Conservation (phyloP, 2,888 invertebrate genomes). For the Bembecia ichneumoniformis region DNA sequence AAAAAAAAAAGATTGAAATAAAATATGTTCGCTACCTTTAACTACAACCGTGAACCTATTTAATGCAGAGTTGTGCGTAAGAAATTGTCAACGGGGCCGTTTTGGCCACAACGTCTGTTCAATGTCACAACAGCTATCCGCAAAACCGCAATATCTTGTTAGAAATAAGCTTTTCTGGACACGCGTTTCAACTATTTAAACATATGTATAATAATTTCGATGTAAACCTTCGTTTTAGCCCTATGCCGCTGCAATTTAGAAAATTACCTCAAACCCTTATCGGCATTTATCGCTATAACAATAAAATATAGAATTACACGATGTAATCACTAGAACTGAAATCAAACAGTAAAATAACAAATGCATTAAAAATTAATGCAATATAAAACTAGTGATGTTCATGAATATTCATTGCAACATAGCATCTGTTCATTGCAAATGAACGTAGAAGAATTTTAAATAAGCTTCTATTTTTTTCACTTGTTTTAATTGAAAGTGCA, state of each 20-base stretch:
- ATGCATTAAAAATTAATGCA: background rate
- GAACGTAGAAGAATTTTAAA: background rate
- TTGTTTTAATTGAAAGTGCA: too few relatives aligned
- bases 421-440: background rate
- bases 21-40: too few relatives aligned
- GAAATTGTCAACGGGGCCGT: background rate
- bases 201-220: background rate
- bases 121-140: slow-evolving; percentile 3
- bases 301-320: too few relatives aligned
- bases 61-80: background rate
- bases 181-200: background rate
- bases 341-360: background rate
- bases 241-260: too few relatives aligned
- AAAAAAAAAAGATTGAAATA: too few relatives aligned
- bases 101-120: slow-evolving; percentile 4
- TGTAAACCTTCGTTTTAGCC: too few relatives aligned
- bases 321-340: too few relatives aligned
- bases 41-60: too few relatives aligned
- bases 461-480: too few relatives aligned
- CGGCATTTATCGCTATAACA: too few relatives aligned
- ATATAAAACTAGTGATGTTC: background rate
- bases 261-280: too few relatives aligned
- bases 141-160: slow-evolving; percentile 7
- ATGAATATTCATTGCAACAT: background rate
- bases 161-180: background rate